Conservation (phyloP, 2,888 invertebrate species). For the Taphrorychus bicolor region DNA sequence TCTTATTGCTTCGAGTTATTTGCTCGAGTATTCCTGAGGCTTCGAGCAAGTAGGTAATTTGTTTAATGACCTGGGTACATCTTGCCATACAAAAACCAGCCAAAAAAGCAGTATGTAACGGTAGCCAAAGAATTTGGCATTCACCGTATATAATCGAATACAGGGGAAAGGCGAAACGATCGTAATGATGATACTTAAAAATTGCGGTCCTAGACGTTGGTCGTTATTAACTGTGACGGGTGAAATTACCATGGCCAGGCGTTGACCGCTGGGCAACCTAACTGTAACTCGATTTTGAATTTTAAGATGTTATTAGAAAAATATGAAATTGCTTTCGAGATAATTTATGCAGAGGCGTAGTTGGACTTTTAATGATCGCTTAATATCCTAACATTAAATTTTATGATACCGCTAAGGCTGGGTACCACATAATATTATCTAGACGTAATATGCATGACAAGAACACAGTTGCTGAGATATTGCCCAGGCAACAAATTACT, state of each 20-base stretch:
- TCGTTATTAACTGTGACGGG: constrained; percentile 9
- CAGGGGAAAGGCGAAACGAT: constrained; percentile 1
- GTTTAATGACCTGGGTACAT: neutral
- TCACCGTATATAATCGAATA: constrained; percentile 9
- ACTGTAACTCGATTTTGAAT: constrained; percentile 23
- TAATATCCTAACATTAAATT: neutral
- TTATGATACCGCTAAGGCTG: neutral
- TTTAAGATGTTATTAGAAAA: constrained; percentile 23
- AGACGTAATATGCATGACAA: too few relatives aligned
- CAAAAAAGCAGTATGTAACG: neutral
- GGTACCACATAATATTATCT: too few relatives aligned
- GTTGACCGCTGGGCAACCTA: constrained; percentile 24
- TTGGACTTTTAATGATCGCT: neutral
- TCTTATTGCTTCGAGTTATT: too few relatives aligned
- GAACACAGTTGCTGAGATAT: neutral
- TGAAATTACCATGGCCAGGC: constrained; percentile 11
- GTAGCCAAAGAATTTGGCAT: constrained; percentile 7
- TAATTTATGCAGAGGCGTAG: constrained; percentile 7
- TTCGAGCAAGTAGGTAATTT: neutral
- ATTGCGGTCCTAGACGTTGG: neutral
- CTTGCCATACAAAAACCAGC: neutral
- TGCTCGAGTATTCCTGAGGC: too few relatives aligned
- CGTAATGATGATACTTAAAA: constrained; percentile 13
- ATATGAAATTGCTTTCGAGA: constrained; percentile 15
- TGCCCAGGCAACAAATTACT: neutral